A percentile compares a stretch with the other conserved stretches of the same genome.
Evolutionary conservation across 2,888 invertebrate species (phyloP).

Genomic region (Cryptocephalus primarius): DNA sequence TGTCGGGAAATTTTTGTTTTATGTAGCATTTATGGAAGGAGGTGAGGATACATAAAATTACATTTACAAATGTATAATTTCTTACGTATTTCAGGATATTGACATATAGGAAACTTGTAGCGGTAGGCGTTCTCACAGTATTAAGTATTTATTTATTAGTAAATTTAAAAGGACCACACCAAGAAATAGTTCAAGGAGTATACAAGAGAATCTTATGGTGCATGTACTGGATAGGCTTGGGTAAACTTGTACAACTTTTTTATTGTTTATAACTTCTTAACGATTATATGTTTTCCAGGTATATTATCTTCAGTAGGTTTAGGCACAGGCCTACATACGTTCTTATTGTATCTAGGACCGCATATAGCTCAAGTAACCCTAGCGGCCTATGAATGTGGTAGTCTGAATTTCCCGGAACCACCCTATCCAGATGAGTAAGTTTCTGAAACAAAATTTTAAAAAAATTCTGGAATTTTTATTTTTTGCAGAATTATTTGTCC

Average conservation of each 20-base stretch:
- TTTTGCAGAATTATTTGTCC: constrained; percentile 82
- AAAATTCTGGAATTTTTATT: not conserved
- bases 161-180: constrained; percentile 55
- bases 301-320: constrained; percentile 95
- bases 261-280: not conserved
- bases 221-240: constrained; percentile 36
- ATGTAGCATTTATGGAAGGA: constrained; percentile 45
- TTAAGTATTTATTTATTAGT: constrained; percentile 43
- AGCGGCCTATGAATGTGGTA: constrained; percentile 95
- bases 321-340: constrained; percentile 97
- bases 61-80: not conserved
- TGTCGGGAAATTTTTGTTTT: constrained; percentile 59
- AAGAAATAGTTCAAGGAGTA: constrained; percentile 45
- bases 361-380: constrained; percentile 97
- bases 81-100: constrained; percentile 46
- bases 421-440: constrained; percentile 95
- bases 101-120: constrained; percentile 47
- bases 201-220: constrained; percentile 34
- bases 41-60: constrained; percentile 36
- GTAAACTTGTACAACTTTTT: constrained; percentile 12
- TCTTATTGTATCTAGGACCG: constrained; percentile 96
- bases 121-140: constrained; percentile 40
- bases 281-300: constrained; percentile 42
- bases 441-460: not conserved
- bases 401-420: constrained; percentile 90